A percentile compares a stretch with the other conserved stretches of the same genome.
phyloP scores from a whole-genome alignment of 2,888 invertebrate genomes.

The Chrysotoxum bicinctum region DNA sequence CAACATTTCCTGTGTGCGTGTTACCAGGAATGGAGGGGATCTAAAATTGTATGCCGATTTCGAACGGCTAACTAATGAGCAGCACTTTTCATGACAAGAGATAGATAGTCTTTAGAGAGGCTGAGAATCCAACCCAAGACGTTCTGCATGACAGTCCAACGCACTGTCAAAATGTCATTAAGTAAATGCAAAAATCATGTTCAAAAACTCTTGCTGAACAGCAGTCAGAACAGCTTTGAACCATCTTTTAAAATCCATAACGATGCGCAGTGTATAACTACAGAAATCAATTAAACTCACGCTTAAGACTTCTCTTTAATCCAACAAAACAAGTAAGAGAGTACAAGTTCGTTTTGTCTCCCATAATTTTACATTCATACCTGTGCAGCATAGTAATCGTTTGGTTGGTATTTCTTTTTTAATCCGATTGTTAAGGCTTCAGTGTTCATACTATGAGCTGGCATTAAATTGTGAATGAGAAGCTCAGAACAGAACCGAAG shows the following conservation, averaged over 20 bases:
- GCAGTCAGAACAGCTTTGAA: no score
- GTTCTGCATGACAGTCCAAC: no score
- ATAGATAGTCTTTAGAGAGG: no score
- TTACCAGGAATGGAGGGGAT: no score
- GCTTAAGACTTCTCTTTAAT: conserved; percentile 32
- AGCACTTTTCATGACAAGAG: no score
- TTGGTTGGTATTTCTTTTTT: conserved; percentile 51
- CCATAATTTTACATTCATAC: conserved; percentile 61
- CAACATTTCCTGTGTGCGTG: no score
- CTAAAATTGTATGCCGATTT: no score
- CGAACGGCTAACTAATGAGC: no score
- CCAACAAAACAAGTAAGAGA: conserved; percentile 42
- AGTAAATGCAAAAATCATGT: no score
- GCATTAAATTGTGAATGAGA: conserved; percentile 72
- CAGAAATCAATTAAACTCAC: conserved; percentile 11
- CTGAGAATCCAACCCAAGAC: no score
- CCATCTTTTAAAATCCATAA: neutral
- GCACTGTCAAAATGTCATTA: no score
- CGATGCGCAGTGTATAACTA: neutral
- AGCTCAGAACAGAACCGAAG: conserved; percentile 64
- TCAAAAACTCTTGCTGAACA: no score
- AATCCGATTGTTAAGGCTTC: conserved; percentile 71
- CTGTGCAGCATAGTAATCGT: conserved; percentile 58
- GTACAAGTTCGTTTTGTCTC: conserved; percentile 49
- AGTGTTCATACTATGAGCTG: conserved; percentile 67